Percentiles rank a stretch among this genome's conserved stretches.
phyloP scores from a whole-genome alignment of 2,797 vertebrate species.

The Micropoecilia bifurca region DNA sequence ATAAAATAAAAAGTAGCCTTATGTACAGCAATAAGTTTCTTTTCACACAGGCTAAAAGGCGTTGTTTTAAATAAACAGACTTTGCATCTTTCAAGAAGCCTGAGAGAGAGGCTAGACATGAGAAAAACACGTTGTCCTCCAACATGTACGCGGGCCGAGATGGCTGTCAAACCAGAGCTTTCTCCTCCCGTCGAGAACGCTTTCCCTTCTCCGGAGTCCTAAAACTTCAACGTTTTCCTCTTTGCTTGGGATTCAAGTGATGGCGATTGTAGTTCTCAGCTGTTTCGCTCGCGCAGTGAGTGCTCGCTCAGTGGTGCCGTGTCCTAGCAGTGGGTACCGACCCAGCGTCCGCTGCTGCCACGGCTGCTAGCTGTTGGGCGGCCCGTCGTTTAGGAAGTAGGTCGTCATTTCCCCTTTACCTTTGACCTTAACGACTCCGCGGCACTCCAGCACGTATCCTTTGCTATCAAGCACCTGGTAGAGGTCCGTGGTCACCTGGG shows the following conservation, averaged over 20 bases:
- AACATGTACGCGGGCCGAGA: constrained; percentile 58
- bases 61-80: constrained; percentile 86
- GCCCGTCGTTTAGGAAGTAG: constrained; percentile 94
- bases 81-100: constrained; percentile 86
- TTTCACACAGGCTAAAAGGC: constrained; percentile 85
- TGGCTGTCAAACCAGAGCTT: constrained; percentile 65
- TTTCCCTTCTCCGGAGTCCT: constrained; percentile 61
- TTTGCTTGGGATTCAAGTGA: constrained; percentile 78
- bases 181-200: constrained; percentile 67
- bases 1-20: constrained; percentile 81
- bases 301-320: constrained; percentile 69
- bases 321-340: constrained; percentile 62
- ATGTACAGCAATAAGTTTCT: constrained; percentile 84
- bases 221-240: constrained; percentile 54
- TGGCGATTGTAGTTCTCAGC: constrained; percentile 73
- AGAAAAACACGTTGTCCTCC: constrained; percentile 79
- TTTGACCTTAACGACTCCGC: constrained; percentile 94
- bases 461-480: constrained; percentile 91
- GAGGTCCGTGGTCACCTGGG: constrained; percentile 92
- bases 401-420: constrained; percentile 98
- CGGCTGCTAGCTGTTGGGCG: constrained; percentile 88
- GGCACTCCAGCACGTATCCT: constrained; percentile 92
- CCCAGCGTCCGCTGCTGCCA: constrained; percentile 52
- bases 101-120: constrained; percentile 84
- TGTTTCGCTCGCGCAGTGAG: constrained; percentile 69